phyloP scores from a whole-genome alignment of 2,113 vertebrate species.

The Pterophyllum scalare region DNA sequence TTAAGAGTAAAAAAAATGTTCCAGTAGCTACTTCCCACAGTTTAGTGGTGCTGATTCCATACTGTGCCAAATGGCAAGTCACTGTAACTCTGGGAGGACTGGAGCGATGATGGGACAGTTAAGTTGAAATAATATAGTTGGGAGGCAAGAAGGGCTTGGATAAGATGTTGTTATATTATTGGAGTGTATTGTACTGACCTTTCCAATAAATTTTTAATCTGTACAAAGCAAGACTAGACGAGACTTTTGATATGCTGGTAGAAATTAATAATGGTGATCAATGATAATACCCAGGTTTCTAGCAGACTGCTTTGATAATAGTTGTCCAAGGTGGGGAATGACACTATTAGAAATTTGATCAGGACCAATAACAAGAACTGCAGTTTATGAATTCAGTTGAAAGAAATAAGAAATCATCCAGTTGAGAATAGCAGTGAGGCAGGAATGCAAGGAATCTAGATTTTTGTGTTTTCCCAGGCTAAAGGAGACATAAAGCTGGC shows the following conservation, averaged over 20 bases:
- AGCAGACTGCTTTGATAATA: too few relatives aligned
- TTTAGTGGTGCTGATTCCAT: not conserved
- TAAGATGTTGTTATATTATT: not conserved
- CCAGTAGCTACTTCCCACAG: not conserved
- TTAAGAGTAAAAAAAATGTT: not conserved
- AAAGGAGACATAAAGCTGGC: not conserved
- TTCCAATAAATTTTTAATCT: not conserved
- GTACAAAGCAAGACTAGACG: not conserved
- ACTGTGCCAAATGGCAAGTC: not conserved
- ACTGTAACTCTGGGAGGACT: not conserved
- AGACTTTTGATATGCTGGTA: too few relatives aligned
- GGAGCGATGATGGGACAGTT: not conserved
- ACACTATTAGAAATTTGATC: too few relatives aligned
- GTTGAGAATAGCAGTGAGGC: too few relatives aligned
- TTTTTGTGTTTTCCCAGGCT: not conserved
- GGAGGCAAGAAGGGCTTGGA: not conserved
- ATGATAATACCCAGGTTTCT: too few relatives aligned
- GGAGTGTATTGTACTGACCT: not conserved
- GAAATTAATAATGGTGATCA: too few relatives aligned
- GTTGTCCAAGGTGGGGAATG: too few relatives aligned
- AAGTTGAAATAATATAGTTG: not conserved
- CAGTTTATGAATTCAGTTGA: too few relatives aligned
- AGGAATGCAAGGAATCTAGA: not conserved
- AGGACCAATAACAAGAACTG: too few relatives aligned
- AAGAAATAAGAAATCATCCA: too few relatives aligned